Base-by-base conservation (phyloP, 2,797 vertebrate species). In the Aulostomus chinensis region DNA sequence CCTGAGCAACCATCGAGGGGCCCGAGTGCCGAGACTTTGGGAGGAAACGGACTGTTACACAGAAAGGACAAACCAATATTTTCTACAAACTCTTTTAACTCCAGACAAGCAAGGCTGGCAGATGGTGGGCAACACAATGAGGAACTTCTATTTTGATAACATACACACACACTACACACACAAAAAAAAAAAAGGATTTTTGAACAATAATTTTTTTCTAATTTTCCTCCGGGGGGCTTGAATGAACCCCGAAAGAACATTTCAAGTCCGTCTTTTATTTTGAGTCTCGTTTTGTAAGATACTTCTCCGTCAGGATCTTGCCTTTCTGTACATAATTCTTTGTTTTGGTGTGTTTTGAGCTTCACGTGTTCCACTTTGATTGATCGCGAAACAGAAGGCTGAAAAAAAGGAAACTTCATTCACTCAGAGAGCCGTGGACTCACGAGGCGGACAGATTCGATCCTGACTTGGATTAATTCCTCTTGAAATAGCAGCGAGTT, bases 131-230 rank as follows among this genome's bases (percentile, higher is more conserved):
- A 84, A 59, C 58, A 64, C 38, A 76, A 67, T 35, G 56, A 56
- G 72, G 68, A 81, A 64, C 60, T 34, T 86, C 78, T 91, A 82
- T 93, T 92, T 92, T 91, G 81, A 85, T 86, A 90, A 68, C 24
- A 58, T 30, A 68, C 36, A 58, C 14, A 63, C 45, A 60, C 50
- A 65, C 43, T 56, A 40, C 47, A 64, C 48, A 59, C 30, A 68
- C 18, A 58, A 28, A 67, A 14, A 39, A 40, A 30, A 35, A 3
- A 58, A 54, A 39, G 6, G 3, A 66, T 81, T 78, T 85, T 73
- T 71, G 45, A 65, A 69, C 63, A 37, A 62, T 61, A 51, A 56
- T 43, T 75, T 72, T 12, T 77, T 85, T 81, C 79, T 20, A 37
- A 52, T 66, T 35, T 40, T 34, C 32, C 60, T 85, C 70, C 45